Evolutionary conservation across 2,888 invertebrate genomes (phyloP).

Genomic region (Auanema freiburgensis): DNA sequence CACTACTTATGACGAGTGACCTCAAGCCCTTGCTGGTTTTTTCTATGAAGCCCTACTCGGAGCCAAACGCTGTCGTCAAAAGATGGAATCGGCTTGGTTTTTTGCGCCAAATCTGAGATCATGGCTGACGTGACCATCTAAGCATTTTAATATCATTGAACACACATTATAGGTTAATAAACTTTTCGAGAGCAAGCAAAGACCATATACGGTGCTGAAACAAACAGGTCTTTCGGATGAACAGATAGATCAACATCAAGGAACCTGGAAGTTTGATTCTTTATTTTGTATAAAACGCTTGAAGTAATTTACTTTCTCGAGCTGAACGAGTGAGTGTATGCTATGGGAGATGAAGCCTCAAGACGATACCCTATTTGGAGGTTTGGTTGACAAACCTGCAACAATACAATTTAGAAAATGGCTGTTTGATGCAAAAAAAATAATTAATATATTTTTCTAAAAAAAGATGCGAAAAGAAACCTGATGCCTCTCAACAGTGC

Average conservation of each 20-base stretch:
- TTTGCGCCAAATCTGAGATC: slow-evolving; percentile 38
- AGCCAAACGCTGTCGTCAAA: slow-evolving; percentile 55
- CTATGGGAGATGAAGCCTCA: slow-evolving; percentile 34
- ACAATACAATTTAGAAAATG: not conserved
- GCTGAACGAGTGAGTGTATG: slow-evolving; percentile 41
- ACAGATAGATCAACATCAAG: slow-evolving; percentile 55
- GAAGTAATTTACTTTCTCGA: slow-evolving; percentile 28
- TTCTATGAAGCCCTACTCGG: slow-evolving; percentile 46
- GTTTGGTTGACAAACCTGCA: slow-evolving; percentile 55
- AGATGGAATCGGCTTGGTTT: slow-evolving; percentile 37
- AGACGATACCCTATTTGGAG: slow-evolving; percentile 43
- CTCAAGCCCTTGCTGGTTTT: slow-evolving; percentile 10
- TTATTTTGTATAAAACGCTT: not conserved
- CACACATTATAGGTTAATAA: not conserved
- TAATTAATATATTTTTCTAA: slow-evolving; percentile 1
- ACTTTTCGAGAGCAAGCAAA: slow-evolving; percentile 59
- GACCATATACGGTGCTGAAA: slow-evolving; percentile 52
- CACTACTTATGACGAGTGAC: slow-evolving; percentile 7
- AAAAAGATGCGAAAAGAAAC: slow-evolving; percentile 22
- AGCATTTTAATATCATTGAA: not conserved
- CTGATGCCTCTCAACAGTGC: slow-evolving; percentile 56
- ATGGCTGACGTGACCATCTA: slow-evolving; percentile 40
- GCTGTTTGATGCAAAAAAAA: too few species aligned
- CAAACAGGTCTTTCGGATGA: slow-evolving; percentile 49
- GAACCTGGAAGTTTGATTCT: slow-evolving; percentile 35